Conservation (phyloP, 2,113 vertebrate genomes). For the Odontesthes bonariensis region DNA sequence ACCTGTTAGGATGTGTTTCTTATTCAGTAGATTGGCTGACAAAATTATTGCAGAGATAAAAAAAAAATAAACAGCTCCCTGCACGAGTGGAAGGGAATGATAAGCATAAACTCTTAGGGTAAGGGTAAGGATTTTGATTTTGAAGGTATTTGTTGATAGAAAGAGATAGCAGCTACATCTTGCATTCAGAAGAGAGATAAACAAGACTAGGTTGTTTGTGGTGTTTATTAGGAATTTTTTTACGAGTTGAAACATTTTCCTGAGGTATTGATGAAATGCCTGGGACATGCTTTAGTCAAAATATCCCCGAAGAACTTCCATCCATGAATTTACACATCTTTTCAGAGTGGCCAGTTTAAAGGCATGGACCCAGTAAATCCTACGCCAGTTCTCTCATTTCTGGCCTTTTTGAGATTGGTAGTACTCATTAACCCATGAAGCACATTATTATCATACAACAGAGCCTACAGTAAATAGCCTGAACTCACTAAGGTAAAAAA, state of each 20-base stretch:
- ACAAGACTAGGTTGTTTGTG: slow-evolving; percentile 41
- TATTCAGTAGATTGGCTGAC: slow-evolving; percentile 50
- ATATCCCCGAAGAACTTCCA: no score
- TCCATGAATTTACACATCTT: no score
- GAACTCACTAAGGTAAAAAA: not conserved
- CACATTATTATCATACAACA: no score
- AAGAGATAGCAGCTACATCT: slow-evolving; percentile 65
- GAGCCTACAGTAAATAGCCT: no score
- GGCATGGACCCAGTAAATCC: no score
- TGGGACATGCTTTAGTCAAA: slow-evolving; percentile 1
- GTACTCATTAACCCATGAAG: no score
- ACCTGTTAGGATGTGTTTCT: slow-evolving; percentile 46
- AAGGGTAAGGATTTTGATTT: slow-evolving; percentile 72
- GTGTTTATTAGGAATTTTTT: no score
- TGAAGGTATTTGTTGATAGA: slow-evolving; percentile 65
- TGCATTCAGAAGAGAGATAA: slow-evolving; percentile 49
- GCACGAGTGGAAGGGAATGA: slow-evolving; percentile 58
- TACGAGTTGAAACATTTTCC: slow-evolving; percentile 37
- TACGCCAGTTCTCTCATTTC: no score
- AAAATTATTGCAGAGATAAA: slow-evolving; percentile 63
- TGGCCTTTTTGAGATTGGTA: no score
- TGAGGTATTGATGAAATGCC: slow-evolving; percentile 22
- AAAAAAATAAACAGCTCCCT: slow-evolving; percentile 70
- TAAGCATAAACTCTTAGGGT: slow-evolving; percentile 69
- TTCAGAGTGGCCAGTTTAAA: no score